Conservation (phyloP, 2,113 vertebrate species). For the Cyprinodon brontotheroides region DNA sequence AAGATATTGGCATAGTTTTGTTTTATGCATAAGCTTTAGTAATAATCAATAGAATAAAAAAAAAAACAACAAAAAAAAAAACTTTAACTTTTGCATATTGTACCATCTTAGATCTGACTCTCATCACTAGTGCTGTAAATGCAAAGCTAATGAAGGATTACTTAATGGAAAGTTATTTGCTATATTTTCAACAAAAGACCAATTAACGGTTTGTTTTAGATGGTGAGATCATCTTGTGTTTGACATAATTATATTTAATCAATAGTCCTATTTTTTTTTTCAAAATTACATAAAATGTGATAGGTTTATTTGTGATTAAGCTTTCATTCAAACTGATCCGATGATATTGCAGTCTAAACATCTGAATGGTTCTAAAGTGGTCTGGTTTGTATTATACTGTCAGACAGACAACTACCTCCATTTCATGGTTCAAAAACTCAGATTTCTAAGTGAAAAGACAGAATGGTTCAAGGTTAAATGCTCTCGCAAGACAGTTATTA, state of each 20-base stretch:
- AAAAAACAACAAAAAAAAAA: background rate
- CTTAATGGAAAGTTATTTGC: background rate
- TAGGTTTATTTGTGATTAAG: conserved; percentile 10
- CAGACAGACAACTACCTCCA: conserved; percentile 65
- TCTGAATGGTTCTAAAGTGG: conserved; percentile 61
- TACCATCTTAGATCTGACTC: no score
- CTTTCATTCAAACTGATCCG: conserved; percentile 9
- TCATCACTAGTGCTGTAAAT: background rate
- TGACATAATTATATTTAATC: no score
- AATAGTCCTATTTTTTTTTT: no score
- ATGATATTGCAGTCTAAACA: conserved; percentile 54
- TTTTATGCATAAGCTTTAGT: background rate
- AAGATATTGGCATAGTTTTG: background rate
- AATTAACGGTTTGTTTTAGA: no score
- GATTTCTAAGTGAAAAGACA: conserved; percentile 69
- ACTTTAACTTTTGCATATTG: background rate
- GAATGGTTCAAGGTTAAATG: conserved; percentile 77
- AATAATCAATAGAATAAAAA: background rate
- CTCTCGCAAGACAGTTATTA: conserved; percentile 71
- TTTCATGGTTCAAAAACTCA: conserved; percentile 75
- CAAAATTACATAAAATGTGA: conserved; percentile 3
- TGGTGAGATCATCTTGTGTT: no score
- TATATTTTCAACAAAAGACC: background rate
- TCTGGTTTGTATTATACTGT: conserved; percentile 59
- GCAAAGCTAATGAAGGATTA: background rate